Evolutionary conservation across 2,888 invertebrate genomes (phyloP).

Genomic region (Morinoia aosen): DNA sequence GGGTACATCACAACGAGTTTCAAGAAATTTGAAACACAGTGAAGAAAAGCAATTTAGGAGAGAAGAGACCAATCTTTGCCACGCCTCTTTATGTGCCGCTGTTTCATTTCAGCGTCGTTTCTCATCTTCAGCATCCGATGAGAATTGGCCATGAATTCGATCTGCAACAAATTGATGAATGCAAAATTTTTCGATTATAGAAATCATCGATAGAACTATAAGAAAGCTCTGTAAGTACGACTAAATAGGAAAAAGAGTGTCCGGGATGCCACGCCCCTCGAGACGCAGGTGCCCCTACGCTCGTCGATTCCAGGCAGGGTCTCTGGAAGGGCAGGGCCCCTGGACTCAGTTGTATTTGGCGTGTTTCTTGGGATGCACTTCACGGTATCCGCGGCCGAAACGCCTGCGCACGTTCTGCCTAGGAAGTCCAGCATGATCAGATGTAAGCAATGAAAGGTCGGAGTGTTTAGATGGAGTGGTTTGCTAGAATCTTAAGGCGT

Average conservation of each 20-base stretch:
- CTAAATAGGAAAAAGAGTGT: background rate
- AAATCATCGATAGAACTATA: background rate
- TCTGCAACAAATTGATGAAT: background rate
- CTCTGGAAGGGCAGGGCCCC: background rate
- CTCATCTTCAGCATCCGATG: background rate
- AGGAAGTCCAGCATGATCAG: background rate
- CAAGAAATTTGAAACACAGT: background rate
- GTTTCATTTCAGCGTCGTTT: background rate
- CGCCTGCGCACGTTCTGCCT: background rate
- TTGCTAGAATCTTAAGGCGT: background rate
- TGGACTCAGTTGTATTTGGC: background rate
- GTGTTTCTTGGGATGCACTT: background rate
- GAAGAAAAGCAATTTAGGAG: background rate
- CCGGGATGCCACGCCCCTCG: conserved; percentile 5
- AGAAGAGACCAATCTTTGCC: background rate
- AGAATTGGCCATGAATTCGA: background rate
- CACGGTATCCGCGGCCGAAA: background rate
- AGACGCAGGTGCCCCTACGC: conserved; percentile 14
- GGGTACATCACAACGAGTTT: background rate
- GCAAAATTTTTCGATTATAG: background rate
- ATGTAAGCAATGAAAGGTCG: background rate
- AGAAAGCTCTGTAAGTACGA: background rate
- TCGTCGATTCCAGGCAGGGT: background rate
- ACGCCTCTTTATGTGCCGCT: background rate
- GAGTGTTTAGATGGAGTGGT: background rate